phyloP scores from a whole-genome alignment of 2,888 invertebrate species.

The Synanthedon vespiformis region DNA sequence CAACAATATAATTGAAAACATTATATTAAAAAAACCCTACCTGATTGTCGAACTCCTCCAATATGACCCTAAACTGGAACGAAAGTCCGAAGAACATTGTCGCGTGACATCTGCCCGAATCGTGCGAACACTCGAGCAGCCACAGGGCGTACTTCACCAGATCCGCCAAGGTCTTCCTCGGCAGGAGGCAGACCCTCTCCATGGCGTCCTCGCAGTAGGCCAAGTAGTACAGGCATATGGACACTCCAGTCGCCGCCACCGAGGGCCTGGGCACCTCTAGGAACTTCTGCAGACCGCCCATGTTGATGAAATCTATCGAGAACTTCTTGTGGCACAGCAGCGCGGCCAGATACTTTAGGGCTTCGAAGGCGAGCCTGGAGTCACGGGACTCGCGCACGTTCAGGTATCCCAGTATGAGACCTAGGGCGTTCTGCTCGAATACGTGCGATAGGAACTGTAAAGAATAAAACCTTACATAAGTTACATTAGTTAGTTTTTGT shows the following conservation, averaged over 20 bases:
- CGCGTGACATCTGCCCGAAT: constrained; percentile 97
- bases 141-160: constrained; percentile 92
- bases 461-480: not conserved
- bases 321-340: constrained; percentile 98
- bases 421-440: constrained; percentile 92
- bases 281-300: constrained; percentile 86
- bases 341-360: constrained; percentile 93
- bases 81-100: constrained; percentile 98
- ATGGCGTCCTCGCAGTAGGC: constrained; percentile 98
- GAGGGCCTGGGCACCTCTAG: constrained; percentile 93
- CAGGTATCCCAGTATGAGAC: constrained; percentile 90
- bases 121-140: constrained; percentile 96
- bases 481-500: too few relatives aligned
- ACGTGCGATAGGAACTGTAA: constrained; percentile 87
- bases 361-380: constrained; percentile 95
- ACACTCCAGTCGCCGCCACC: constrained; percentile 95
- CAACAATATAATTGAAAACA: too few relatives aligned
- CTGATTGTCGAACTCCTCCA: constrained; percentile 92
- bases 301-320: constrained; percentile 93
- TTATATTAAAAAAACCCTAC: constrained; percentile 15
- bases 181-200: constrained; percentile 92
- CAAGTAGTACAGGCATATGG: constrained; percentile 95
- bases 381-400: constrained; percentile 90
- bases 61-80: constrained; percentile 91
- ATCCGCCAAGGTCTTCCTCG: constrained; percentile 80